Base-by-base conservation (phyloP, 1,140 invertebrate species). In the Drosophila oshimai region DNA sequence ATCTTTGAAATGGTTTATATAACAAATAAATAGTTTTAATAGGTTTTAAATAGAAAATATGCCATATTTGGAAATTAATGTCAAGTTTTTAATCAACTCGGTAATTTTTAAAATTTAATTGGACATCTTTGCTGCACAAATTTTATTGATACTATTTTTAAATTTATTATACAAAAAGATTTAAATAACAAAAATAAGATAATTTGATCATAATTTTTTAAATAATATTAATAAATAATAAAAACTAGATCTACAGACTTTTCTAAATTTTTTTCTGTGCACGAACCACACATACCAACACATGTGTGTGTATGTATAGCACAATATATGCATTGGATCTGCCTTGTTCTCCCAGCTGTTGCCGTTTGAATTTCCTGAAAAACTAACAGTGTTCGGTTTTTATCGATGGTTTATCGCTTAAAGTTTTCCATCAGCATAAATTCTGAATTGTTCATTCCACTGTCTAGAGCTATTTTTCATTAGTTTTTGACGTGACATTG, bases 341-440 rank as follows among this genome's bases (percentile, higher is more conserved):
- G 36, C 37, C 55, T 33, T 73, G 51, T 64, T 51, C 41, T 55
- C 50, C 54, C 74, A 72, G 74, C 80, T 84, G 79, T 55, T 74
- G 57, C 71, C 54, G 45, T 68, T 79, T 50, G 65, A 46, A 53
- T 77, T 46, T 69, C 24, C 22, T 15, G 37, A 6, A 34, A 69
- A 41, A 51, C 53, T 49, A 58, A 13, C 45, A 50, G 54, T 57
- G 42, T 36, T 73, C 22, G 57, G 47, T 54, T 73, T 65, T 67
- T 65, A 67, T 67, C 62, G 62, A 67, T 67, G 62, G 34, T 67
- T 45, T 39, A 55, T 39, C 47, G 57, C 12, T 74, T 64, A 68
- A 61, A 84, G 68, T 60, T 78, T 78, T 78, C 36, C 69, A 73
- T 55, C 78, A 68, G 31, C 50, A 58, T 60, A 65, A 75, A 71